phyloP scores from a whole-genome alignment of 2,113 vertebrate genomes.

The Lepus americanus region DNA sequence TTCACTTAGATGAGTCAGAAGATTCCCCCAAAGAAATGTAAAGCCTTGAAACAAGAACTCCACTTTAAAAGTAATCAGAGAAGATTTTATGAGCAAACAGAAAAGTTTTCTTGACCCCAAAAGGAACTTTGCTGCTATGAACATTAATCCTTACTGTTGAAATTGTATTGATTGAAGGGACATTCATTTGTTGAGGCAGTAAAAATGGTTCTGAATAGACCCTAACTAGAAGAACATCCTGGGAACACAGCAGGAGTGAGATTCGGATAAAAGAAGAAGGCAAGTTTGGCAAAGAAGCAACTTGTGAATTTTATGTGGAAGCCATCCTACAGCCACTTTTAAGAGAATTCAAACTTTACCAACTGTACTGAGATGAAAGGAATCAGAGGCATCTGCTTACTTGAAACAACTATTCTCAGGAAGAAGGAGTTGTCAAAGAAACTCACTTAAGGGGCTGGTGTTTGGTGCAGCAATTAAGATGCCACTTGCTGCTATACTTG shows the following conservation, averaged over 20 bases:
- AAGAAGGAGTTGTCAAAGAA: constrained; percentile 61
- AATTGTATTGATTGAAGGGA: constrained; percentile 52
- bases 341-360: constrained; percentile 41
- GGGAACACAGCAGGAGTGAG: not conserved
- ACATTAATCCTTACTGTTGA: constrained; percentile 14
- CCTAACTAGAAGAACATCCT: not conserved
- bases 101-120: not conserved
- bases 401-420: constrained; percentile 53
- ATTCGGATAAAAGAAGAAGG: constrained; percentile 32
- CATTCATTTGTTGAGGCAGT: not conserved
- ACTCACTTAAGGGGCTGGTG: not conserved
- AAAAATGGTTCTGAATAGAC: not conserved
- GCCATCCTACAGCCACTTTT: not conserved
- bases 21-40: constrained; percentile 27
- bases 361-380: constrained; percentile 54
- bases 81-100: constrained; percentile 43
- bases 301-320: constrained; percentile 34
- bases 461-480: too few relatives aligned
- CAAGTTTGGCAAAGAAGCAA: constrained; percentile 41
- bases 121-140: constrained; percentile 43
- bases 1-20: constrained; percentile 38
- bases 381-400: constrained; percentile 37
- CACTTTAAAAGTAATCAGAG: constrained; percentile 54
- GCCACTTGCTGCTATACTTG: too few relatives aligned
- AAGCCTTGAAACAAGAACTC: constrained; percentile 51